phyloP scores from a whole-genome alignment of 2,888 invertebrate genomes.

The Mythimna ferrago region DNA sequence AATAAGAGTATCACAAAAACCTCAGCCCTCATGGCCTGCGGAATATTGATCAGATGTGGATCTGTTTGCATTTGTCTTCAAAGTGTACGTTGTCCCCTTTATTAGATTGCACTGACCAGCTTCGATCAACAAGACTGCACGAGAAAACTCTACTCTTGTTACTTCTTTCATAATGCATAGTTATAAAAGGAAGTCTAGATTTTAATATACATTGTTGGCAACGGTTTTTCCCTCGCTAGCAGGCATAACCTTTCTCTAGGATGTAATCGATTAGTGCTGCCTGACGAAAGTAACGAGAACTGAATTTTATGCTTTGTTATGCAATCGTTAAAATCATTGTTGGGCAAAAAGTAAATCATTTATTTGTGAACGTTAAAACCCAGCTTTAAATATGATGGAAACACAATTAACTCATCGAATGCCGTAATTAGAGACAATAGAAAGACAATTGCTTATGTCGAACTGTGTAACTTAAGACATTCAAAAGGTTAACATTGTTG shows the following conservation, averaged over 20 bases:
- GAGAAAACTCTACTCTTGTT: conserved; percentile 58
- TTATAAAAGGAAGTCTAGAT: conserved; percentile 53
- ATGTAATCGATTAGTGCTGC: conserved; percentile 65
- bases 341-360: conserved; percentile 52
- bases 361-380: conserved; percentile 25
- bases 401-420: no score
- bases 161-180: conserved; percentile 58
- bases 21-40: conserved; percentile 29
- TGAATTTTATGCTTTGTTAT: conserved; percentile 54
- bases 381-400: background rate
- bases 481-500: no score
- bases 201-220: conserved; percentile 48
- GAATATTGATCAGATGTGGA: conserved; percentile 69
- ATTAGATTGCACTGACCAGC: conserved; percentile 68
- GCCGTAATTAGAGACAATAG: no score
- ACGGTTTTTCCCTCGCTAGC: conserved; percentile 49
- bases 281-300: conserved; percentile 57
- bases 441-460: no score
- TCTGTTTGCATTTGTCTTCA: conserved; percentile 68
- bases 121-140: conserved; percentile 71
- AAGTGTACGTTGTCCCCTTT: conserved; percentile 67
- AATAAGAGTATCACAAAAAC: conserved; percentile 31
- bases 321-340: conserved; percentile 59
- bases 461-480: no score
- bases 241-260: conserved; percentile 56